Evolutionary conservation across 2,888 invertebrate genomes (phyloP).

Genomic region (Calliscelio sp.): DNA sequence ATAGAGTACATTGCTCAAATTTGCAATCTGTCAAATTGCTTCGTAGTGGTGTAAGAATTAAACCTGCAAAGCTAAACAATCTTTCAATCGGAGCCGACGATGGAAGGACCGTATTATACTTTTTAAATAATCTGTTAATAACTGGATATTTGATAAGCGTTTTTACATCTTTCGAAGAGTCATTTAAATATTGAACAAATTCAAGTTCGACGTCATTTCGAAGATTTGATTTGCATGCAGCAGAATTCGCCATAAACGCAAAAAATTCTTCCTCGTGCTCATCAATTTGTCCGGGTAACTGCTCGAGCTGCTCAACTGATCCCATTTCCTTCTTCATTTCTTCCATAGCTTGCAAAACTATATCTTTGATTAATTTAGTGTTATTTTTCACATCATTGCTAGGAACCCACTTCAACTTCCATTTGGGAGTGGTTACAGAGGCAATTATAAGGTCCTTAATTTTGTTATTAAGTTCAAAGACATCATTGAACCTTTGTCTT

Average conservation of each 20-base stretch:
- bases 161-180: background rate
- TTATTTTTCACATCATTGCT: background rate
- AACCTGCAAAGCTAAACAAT: background rate
- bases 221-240: background rate
- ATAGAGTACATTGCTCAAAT: slow-evolving; percentile 11
- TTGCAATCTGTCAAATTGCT: background rate
- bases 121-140: no score
- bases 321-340: background rate
- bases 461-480: background rate
- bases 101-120: background rate
- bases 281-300: background rate
- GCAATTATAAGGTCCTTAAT: background rate
- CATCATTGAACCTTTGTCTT: background rate
- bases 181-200: slow-evolving; percentile 14
- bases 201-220: background rate
- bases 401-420: slow-evolving; percentile 13
- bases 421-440: background rate
- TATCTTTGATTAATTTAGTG: background rate
- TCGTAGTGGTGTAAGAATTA: slow-evolving; percentile 3
- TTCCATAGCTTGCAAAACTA: background rate
- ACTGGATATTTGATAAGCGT: background rate
- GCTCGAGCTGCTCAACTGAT: background rate
- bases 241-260: background rate
- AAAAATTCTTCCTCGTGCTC: background rate
- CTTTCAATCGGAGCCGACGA: slow-evolving; percentile 12